These are phyloP conservation scores for Thalassaphorura encarpata DNA, from an alignment of 1,140 invertebrate genomes.

Conservation along the genomic window DNA sequence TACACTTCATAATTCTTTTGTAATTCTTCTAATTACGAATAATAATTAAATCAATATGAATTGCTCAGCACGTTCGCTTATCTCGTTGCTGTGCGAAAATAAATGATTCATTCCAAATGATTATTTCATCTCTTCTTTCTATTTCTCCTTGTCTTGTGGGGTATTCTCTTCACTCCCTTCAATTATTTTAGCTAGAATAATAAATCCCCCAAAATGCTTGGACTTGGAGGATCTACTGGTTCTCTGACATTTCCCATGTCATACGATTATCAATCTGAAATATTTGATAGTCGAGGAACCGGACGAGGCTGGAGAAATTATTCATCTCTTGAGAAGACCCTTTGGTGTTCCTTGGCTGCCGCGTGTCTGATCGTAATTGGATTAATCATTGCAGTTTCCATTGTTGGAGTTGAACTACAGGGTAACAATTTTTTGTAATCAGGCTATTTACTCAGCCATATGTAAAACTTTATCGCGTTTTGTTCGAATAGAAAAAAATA, in stretches of 20 bases:
- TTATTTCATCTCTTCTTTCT: too few species aligned
- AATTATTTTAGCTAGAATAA: too few species aligned
- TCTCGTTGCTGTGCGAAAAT: too few species aligned
- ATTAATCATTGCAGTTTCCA: background rate
- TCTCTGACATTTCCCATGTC: background rate
- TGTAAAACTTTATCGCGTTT: background rate
- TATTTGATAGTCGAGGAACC: background rate
- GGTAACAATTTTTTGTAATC: background rate
- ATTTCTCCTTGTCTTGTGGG: too few species aligned
- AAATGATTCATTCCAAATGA: too few species aligned
- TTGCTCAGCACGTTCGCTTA: too few species aligned
- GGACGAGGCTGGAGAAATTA: background rate
- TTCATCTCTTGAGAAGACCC: background rate
- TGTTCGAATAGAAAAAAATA: background rate
- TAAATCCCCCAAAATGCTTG: too few species aligned
- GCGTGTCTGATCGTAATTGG: background rate
- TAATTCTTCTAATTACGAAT: too few species aligned
- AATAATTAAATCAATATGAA: too few species aligned
- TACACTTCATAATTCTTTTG: too few species aligned
- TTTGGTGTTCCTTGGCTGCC: background rate
- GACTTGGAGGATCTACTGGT: background rate
- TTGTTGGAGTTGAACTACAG: background rate
- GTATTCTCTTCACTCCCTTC: too few species aligned
- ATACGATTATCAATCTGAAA: conserved; percentile 3
- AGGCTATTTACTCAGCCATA: background rate